Evolutionary conservation across 2,113 vertebrate species (phyloP), one percentile per base, ranked within the genome.

Genomic region (Triplophysa siluroides): DNA sequence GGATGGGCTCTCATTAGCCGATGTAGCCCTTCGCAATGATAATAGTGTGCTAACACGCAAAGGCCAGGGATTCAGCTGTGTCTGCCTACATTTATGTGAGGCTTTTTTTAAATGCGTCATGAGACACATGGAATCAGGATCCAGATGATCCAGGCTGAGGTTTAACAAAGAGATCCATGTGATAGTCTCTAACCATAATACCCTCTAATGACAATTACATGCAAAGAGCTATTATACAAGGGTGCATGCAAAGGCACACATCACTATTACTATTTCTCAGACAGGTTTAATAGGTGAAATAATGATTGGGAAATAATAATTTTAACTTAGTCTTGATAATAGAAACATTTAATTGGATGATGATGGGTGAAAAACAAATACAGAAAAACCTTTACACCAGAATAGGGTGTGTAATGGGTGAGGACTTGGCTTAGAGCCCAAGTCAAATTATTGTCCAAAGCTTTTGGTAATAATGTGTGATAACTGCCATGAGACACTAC

Each of bases 111-210:
- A 54, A 18, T 41, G 70, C 33, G 50, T 56, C 19, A 56, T 56
- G 71, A 79, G 54, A 68, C 76, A 56, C 81, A 83, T 23, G 58
- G 64, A 61, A 29, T 71, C 80, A 85, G 68, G 68, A 33, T 60
- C 54, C 54, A 52, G 73, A 69, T 29, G 29, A 29, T 29, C 83
- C 86, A 81, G 85, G 81, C 84, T 60, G 65, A 92, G 92, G 91
- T 91, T 84, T 70, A 79, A 77, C 26, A 86, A 89, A 71, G 86
- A 89, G 86, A 87, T 80, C 84, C 86, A 76, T 66, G 86, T 83
- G 81, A 83, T 83, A 81, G 76, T 0, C 45, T 64, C 41, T 43
- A 62, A n/a, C 61, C 66, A 77, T 63, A 81, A 65, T 65, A 45
- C n/a, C 33, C 33, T 38, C 5, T 79, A 75, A 76, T 47, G 56